Evolutionary conservation across 2,888 invertebrate genomes (phyloP).

Genomic region (Thecophora atra): DNA sequence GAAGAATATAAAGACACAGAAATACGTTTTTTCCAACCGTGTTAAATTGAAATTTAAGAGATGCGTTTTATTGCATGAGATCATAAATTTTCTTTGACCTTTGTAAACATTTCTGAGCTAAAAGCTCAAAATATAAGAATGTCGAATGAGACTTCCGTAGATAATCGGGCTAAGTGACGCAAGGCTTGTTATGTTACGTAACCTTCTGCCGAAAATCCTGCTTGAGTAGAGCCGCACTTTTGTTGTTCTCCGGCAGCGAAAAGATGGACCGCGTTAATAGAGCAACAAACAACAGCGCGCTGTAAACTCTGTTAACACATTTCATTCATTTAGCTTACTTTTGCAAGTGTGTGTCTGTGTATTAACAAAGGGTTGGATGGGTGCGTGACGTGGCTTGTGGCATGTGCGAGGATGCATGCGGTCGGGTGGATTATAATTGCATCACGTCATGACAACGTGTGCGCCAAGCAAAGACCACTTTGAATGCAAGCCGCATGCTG

Average conservation of each 20-base stretch:
- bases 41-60: no score
- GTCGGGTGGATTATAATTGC: conserved; percentile 58
- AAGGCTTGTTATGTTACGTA: conserved; percentile 35
- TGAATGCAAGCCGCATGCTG: conserved; percentile 59
- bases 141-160: not conserved
- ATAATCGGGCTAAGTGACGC: conserved; percentile 21
- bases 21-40: no score
- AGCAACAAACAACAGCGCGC: not conserved
- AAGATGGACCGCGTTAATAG: not conserved
- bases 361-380: not conserved
- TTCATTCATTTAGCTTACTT: conserved; percentile 49
- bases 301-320: conserved; percentile 47
- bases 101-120: no score
- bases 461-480: conserved; percentile 47
- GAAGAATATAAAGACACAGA: not conserved
- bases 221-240: not conserved
- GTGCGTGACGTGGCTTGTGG: conserved; percentile 15
- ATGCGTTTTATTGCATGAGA: no score
- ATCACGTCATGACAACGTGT: conserved; percentile 45
- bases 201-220: conserved; percentile 22
- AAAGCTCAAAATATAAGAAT: no score
- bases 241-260: no score
- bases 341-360: not conserved
- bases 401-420: conserved; percentile 44
- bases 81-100: no score